Evolutionary conservation across 2,888 invertebrate species (phyloP).

Genomic region (Cantharis rustica): DNA sequence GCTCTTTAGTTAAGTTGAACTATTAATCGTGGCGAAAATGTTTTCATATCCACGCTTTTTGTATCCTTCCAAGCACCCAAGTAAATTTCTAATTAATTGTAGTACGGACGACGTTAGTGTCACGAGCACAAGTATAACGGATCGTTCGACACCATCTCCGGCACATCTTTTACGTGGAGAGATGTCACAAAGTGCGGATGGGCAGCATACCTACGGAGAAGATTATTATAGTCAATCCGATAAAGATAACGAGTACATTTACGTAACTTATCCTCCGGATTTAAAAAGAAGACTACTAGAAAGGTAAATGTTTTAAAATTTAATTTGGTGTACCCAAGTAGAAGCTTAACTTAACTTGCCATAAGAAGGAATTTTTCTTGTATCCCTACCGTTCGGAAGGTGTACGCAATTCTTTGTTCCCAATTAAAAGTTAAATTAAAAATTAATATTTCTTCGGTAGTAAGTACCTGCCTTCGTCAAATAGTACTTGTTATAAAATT

Average conservation of each 20-base stretch:
- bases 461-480: no score
- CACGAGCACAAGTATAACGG: constrained; percentile 68
- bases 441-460: no score
- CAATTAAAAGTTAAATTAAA: no score
- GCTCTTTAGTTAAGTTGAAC: no score
- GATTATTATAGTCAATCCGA: constrained; percentile 57
- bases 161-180: constrained; percentile 61
- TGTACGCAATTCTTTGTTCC: no score
- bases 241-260: constrained; percentile 78
- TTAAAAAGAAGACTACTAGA: constrained; percentile 81
- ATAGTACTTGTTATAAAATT: no score
- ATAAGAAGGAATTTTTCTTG: no score
- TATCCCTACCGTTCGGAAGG: no score
- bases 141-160: constrained; percentile 70
- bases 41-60: neutral
- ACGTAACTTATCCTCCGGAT: constrained; percentile 87
- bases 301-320: constrained; percentile 61
- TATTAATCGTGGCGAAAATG: no score
- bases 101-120: constrained; percentile 75
- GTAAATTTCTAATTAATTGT: constrained; percentile 31
- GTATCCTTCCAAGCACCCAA: neutral
- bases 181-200: constrained; percentile 44
- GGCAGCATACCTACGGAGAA: constrained; percentile 54
- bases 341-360: constrained; percentile 45
- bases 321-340: constrained; percentile 44